Conservation (phyloP, 2,888 invertebrate genomes). For the Microctonus hyperodae region DNA sequence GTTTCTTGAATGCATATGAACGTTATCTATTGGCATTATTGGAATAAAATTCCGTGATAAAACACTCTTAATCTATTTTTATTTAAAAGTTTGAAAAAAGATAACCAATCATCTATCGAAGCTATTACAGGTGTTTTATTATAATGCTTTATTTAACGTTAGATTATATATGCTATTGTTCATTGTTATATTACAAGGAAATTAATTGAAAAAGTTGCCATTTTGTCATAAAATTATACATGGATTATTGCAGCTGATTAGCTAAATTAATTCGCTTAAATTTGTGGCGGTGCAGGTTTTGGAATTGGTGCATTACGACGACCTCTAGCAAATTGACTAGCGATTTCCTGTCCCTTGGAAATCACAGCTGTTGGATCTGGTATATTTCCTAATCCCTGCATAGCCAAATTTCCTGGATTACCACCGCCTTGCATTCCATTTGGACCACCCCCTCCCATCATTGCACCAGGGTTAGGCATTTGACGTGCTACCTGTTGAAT, state of each 20-base stretch:
- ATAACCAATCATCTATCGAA: neutral
- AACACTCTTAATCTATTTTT: neutral
- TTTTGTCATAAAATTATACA: too few species aligned
- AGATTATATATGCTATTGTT: neutral
- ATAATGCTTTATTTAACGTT: neutral
- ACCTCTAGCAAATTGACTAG: conserved; percentile 29
- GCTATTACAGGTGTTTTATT: neutral
- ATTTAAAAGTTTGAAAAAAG: neutral
- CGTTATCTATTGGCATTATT: neutral
- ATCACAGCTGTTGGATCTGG: conserved; percentile 36
- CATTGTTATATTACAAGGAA: neutral
- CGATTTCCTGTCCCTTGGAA: conserved; percentile 34
- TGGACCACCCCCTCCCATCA: neutral
- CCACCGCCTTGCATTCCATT: conserved; percentile 13
- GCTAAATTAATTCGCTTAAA: neutral
- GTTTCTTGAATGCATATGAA: neutral
- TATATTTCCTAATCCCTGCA: conserved; percentile 36
- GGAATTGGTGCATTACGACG: conserved; percentile 26
- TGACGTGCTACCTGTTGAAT: conserved; percentile 24
- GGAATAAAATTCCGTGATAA: neutral
- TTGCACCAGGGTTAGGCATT: neutral
- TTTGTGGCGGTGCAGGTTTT: neutral
- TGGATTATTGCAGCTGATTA: too few species aligned
- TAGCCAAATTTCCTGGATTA: conserved; percentile 33
- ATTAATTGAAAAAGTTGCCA: neutral